Base-by-base conservation (phyloP, 92 coral and sea anemone genomes). In the Parazoanthus atlanticus region DNA sequence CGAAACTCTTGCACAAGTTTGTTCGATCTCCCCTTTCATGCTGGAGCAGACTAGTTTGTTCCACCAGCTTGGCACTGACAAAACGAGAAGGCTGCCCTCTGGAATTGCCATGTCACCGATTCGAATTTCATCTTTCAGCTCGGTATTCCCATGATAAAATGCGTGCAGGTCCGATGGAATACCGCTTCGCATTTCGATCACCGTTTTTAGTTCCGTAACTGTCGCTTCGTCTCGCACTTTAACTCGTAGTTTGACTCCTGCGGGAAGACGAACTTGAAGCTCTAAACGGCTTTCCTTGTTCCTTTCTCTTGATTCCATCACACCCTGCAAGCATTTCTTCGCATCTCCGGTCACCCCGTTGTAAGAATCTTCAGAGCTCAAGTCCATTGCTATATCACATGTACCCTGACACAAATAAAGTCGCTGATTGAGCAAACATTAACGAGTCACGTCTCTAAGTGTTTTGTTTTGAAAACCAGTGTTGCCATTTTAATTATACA, bases 151-250 rank as follows among this genome's bases (percentile, higher is more conserved):
- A 69, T 88, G 70, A 30, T 19, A 78, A 83, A 91, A 86, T 17
- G 89, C 81, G 75, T 88, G 89, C 54, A 91, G 82, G 76, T 90
- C 93, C 21, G 93, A 90, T 23, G 93, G 93, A 9, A 90, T 89
- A 0, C 93, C 93, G 47, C 93, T 81, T 8, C 80, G 82, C 6
- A 80, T 81, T 56, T 90, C 93, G 16, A 90, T 86, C 28, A 81
- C 75, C 28, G 74, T 90, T 71, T 90, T 90, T 40, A 90, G 86
- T 81, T 87, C 93, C 73, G 76, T 73, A 30, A 83, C 61, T 4
- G 86, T 83, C 23, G 86, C 86, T 65, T 83, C 77, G 29, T 83
- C 41, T 25, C 64, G 36, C 49, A 83, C 40, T 73, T 83, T 83
- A 28, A 83, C 86, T 2, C 36, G 54, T 43, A 83, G 30, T 41